Evolutionary conservation across 2,797 vertebrate species (phyloP).

Genomic region (Vespertilio murinus): DNA sequence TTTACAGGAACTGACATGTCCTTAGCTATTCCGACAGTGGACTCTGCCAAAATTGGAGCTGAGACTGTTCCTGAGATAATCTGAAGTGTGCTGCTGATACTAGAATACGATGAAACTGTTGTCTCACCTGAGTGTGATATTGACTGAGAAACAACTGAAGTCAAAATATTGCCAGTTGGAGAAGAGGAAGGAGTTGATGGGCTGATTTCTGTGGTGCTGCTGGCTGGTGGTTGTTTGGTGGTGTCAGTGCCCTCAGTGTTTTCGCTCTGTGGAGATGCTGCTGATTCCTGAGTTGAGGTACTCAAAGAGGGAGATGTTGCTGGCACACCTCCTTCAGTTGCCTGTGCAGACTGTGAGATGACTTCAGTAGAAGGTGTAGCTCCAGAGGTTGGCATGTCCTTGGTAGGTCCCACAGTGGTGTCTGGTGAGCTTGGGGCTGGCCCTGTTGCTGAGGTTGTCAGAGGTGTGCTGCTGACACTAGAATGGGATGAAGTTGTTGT

Average conservation of each 20-base stretch:
- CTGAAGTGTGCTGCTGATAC: background rate
- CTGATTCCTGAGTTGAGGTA: accelerated
- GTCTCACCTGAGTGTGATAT: accelerated
- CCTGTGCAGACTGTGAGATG: background rate
- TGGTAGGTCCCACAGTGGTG: too few relatives aligned
- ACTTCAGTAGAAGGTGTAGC: background rate
- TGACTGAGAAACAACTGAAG: accelerated
- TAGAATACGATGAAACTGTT: accelerated
- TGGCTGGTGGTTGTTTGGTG: background rate
- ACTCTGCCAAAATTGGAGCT: background rate
- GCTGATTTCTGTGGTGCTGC: accelerated
- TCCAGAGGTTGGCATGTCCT: background rate
- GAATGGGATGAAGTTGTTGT: background rate
- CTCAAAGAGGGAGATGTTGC: accelerated
- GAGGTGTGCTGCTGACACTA: background rate
- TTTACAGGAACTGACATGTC: background rate
- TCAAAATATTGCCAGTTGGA: accelerated
- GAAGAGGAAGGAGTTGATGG: accelerated
- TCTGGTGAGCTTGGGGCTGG: too few relatives aligned
- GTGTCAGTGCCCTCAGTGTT: accelerated
- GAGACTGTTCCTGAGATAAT: background rate
- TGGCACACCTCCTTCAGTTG: accelerated
- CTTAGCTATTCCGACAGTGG: background rate
- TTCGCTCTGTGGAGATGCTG: background rate
- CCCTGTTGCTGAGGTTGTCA: too few relatives aligned